These are phyloP conservation scores for Poicephalus meyeri DNA, from an alignment of 2,113 vertebrate genomes.

Conservation along the genomic window DNA sequence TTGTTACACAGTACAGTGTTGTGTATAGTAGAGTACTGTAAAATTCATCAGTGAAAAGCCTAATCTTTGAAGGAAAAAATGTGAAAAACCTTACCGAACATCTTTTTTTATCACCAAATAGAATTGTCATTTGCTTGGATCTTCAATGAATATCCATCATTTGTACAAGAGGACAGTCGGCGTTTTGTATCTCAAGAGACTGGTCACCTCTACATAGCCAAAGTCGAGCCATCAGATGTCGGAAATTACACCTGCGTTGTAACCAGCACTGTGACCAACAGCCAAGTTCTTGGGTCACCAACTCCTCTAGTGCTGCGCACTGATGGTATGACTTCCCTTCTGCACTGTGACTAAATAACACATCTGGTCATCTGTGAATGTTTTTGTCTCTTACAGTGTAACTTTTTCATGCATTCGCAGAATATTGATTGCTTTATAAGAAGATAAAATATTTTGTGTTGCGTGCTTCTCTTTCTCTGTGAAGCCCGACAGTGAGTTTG, in stretches of 20 bases:
- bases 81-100: not conserved
- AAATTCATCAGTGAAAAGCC: not conserved
- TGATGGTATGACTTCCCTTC: constrained; percentile 80
- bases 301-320: constrained; percentile 89
- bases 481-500: not conserved
- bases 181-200: constrained; percentile 95
- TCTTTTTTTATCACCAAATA: constrained; percentile 38
- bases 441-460: not conserved
- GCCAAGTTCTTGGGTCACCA: constrained; percentile 85
- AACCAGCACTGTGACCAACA: constrained; percentile 79
- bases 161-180: constrained; percentile 90
- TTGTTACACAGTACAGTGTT: fast-evolving
- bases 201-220: constrained; percentile 92
- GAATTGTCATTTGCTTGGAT: constrained; percentile 90
- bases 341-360: fast-evolving
- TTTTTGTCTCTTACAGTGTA: fast-evolving
- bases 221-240: constrained; percentile 90
- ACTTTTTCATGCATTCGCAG: not conserved
- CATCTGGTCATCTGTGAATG: fast-evolving
- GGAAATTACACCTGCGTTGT: constrained; percentile 94
- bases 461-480: not conserved
- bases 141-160: constrained; percentile 91
- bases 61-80: not conserved
- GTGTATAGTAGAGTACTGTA: fast-evolving
- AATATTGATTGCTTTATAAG: not conserved